phyloP scores from a whole-genome alignment of 2,113 vertebrate species.

The Larimichthys crocea region DNA sequence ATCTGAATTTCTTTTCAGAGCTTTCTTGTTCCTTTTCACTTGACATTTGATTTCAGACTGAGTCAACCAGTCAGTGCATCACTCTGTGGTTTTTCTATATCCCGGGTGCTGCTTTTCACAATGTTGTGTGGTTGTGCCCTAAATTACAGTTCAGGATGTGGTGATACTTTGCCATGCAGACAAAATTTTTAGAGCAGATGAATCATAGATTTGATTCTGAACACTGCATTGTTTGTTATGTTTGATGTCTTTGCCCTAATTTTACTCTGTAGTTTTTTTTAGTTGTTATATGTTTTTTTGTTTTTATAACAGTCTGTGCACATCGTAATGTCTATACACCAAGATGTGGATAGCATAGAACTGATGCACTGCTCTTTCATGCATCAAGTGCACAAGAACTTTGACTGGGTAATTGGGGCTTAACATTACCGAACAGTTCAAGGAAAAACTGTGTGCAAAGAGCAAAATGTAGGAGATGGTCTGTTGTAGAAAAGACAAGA shows the following conservation, averaged over 20 bases:
- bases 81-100: neutral
- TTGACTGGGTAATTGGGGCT: neutral
- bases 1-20: neutral
- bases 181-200: neutral
- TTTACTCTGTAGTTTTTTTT: neutral
- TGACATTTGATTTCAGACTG: neutral
- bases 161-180: neutral
- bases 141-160: neutral
- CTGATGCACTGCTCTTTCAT: neutral
- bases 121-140: neutral
- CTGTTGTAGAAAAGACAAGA: neutral
- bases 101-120: neutral
- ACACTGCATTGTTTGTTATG: neutral
- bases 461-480: neutral
- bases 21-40: neutral
- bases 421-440: conserved; percentile 2
- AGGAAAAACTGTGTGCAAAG: neutral
- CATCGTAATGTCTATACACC: neutral
- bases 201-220: neutral
- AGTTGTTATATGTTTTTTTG: neutral
- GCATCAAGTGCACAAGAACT: neutral
- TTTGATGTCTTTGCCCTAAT: neutral
- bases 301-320: neutral
- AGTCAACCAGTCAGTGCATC: neutral
- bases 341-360: neutral